These are phyloP conservation scores for Metaphire vulgaris DNA, from an alignment of 1,140 invertebrate genomes.

Conservation along the genomic window DNA sequence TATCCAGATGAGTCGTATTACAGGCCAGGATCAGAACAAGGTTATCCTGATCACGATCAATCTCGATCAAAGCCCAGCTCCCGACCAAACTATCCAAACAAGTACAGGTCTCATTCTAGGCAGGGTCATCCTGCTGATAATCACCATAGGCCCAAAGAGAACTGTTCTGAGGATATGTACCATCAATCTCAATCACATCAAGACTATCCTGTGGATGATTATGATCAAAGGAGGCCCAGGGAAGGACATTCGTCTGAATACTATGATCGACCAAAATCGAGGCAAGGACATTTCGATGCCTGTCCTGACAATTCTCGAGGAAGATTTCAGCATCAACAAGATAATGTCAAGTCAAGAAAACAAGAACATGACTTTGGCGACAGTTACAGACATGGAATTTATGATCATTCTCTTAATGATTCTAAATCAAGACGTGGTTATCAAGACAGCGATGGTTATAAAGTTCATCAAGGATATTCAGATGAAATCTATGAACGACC, in stretches of 20 bases:
- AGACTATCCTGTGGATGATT: neutral
- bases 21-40: conserved; percentile 43
- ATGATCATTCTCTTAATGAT: neutral
- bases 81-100: neutral
- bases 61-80: neutral
- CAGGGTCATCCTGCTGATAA: neutral
- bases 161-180: neutral
- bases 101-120: neutral
- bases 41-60: conserved; percentile 6
- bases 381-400: neutral
- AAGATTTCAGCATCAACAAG: neutral
- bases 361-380: neutral
- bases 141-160: neutral
- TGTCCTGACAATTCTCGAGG: neutral
- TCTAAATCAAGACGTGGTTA: neutral
- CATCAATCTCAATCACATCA: neutral
- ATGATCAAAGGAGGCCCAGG: no score
- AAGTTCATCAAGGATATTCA: neutral
- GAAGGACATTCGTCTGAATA: no score
- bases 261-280: no score
- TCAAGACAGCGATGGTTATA: neutral
- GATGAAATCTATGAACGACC: neutral
- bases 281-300: no score
- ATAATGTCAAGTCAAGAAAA: neutral
- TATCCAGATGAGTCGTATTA: conserved; percentile 38